Percentiles rank a stretch among this genome's conserved stretches.
Evolutionary conservation across 2,113 vertebrate species (phyloP).

Genomic region (Stigmatopora argus): DNA sequence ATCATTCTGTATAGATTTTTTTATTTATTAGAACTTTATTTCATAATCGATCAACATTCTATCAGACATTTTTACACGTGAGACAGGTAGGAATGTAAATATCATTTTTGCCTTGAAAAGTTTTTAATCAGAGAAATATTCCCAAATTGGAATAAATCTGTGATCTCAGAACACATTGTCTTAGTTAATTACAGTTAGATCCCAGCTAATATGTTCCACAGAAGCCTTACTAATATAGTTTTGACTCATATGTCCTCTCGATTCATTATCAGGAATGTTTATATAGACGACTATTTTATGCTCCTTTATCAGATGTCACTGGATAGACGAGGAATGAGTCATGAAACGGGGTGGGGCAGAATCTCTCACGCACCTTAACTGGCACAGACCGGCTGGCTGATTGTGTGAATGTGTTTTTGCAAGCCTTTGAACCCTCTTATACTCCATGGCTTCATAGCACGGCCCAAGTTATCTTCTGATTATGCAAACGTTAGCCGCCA

Average conservation of each 20-base stretch:
- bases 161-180: background rate
- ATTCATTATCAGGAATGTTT: constrained; percentile 51
- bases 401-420: constrained; percentile 21
- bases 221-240: constrained; percentile 30
- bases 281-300: constrained; percentile 47
- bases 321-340: constrained; percentile 42
- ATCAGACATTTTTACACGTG: no score
- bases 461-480: background rate
- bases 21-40: no score
- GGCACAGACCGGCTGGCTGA: constrained; percentile 15
- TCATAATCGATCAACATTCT: no score
- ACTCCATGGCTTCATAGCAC: background rate
- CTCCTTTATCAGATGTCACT: constrained; percentile 43
- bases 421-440: constrained; percentile 1
- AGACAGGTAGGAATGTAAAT: no score
- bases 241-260: constrained; percentile 26
- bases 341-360: constrained; percentile 35
- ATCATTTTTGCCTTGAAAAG: no score
- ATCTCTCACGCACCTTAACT: constrained; percentile 47
- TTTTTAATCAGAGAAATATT: background rate
- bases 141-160: background rate
- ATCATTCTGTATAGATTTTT: no score
- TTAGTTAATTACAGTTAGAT: background rate
- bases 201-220: constrained; percentile 16
- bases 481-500: background rate